Evolutionary conservation across 1,140 invertebrate species (phyloP).

Genomic region (Caenorhabditis latens): DNA sequence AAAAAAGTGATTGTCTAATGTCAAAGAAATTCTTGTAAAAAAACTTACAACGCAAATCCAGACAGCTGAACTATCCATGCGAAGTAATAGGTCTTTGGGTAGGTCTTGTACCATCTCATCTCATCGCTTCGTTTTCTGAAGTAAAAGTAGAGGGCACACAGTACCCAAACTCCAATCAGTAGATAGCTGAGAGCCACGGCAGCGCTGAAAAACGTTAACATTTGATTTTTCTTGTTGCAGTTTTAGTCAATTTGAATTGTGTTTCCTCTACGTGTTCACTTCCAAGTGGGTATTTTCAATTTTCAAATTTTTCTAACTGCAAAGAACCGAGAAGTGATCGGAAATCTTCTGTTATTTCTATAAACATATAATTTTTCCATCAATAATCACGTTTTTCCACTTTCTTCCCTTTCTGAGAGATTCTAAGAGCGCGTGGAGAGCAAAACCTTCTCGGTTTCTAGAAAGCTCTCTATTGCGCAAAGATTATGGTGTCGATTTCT

Average conservation of each 20-base stretch:
- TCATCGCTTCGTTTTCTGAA: conserved; percentile 15
- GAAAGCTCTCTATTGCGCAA: conserved; percentile 1
- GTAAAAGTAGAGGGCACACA: conserved; percentile 32
- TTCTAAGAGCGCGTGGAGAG: neutral
- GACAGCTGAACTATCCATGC: conserved; percentile 7
- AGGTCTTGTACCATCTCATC: conserved; percentile 39
- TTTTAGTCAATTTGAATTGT: neutral
- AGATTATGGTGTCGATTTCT: conserved; percentile 18
- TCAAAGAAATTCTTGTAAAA: neutral
- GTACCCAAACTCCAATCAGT: conserved; percentile 24
- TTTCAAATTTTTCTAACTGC: too few species aligned
- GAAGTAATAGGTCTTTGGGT: conserved; percentile 45
- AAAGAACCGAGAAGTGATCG: too few species aligned
- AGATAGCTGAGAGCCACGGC: conserved; percentile 40
- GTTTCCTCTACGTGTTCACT: too few species aligned
- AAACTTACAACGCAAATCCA: conserved; percentile 18
- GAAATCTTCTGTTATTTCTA: too few species aligned
- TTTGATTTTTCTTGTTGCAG: neutral
- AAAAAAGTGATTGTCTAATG: neutral
- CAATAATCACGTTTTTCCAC: neutral
- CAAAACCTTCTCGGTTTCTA: neutral
- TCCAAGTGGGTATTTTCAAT: too few species aligned
- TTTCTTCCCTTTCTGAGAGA: neutral
- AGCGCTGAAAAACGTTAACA: conserved; percentile 35
- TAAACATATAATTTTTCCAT: neutral